Base-by-base conservation (phyloP, 1,140 invertebrate genomes). In the Temnothorax longispinosus region DNA sequence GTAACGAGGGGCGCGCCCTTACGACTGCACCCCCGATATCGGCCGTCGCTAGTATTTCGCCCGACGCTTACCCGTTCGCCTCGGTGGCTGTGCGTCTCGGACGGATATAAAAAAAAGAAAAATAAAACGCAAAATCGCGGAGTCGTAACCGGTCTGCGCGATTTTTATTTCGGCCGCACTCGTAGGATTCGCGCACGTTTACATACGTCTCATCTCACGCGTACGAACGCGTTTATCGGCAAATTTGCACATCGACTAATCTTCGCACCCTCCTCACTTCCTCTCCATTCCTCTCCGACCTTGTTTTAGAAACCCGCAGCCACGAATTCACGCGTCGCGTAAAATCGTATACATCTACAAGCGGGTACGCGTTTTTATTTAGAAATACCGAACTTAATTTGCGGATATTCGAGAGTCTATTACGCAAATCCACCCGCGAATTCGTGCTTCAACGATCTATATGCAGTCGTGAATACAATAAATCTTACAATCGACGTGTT, bases 1-100 rank as follows among this genome's bases (percentile, higher is more conserved):
- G 85, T 76, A 50, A 72, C 60, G 87, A 86, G 89, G 90, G 90
- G 91, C 86, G 85, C 87, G 86, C 93, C 93, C 92, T 93, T 90
- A 91, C 85, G 72, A 88, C 72, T 52, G 64, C 80, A 85, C 75
- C 90, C 90, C 87, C 78, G 77, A 65, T 80, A 38, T 85, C 67
- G 78, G 35, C 62, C 56, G 65, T 47, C 85, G 85, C 91, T 93
- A 94, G 93, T 94, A 80, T 90, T 90, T 92, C 92, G 91, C 90
- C 67, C 78, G 92, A 90, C 90, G 91, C 89, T 93, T 91, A 90
- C 89, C 90, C 92, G 89, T 91, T 92, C 89, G 88, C 88, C 87
- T 87, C 82, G 87, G 77, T 50, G 78, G 62, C 15, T 32, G 77
- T n/a, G 56, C 13, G 13, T 77, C 82, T 72, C 54, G 67, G 52